A percentile compares a stretch with the other conserved stretches of the same genome.
phyloP scores from a whole-genome alignment of 1,140 invertebrate species.

The Neodiprion pinetum region DNA sequence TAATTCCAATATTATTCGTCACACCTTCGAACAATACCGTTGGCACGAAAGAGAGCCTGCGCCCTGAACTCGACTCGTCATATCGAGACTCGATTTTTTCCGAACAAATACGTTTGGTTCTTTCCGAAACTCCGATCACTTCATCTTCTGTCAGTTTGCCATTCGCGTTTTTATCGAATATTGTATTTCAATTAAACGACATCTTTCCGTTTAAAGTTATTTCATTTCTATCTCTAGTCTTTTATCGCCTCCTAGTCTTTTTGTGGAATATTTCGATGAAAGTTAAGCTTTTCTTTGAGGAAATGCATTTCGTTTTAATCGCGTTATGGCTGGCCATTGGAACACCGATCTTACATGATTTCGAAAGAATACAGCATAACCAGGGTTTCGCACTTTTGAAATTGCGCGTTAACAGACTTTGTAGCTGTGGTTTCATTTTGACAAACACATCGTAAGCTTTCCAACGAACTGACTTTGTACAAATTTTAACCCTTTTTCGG shows the following conservation, averaged over 20 bases:
- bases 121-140: not conserved
- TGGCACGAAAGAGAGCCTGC: conserved; percentile 46
- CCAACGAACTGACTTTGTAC: not conserved
- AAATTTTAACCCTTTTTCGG: not conserved
- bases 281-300: not conserved
- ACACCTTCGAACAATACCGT: conserved; percentile 44
- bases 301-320: conserved; percentile 14
- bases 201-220: too few species aligned
- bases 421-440: not conserved
- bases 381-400: not conserved
- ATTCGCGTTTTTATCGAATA: not conserved
- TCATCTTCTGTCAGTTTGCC: too few species aligned
- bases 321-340: not conserved
- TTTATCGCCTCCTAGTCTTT: too few species aligned
- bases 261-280: not conserved
- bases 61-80: conserved; percentile 29
- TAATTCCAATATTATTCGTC: conserved; percentile 41
- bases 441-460: not conserved
- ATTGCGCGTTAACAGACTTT: not conserved
- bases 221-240: too few species aligned
- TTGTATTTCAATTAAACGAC: not conserved
- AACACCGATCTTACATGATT: not conserved
- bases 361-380: not conserved
- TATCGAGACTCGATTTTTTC: conserved; percentile 9
- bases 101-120: not conserved